Base-by-base conservation (phyloP, 2,888 invertebrate species). In the Pilophorus perplexus region DNA sequence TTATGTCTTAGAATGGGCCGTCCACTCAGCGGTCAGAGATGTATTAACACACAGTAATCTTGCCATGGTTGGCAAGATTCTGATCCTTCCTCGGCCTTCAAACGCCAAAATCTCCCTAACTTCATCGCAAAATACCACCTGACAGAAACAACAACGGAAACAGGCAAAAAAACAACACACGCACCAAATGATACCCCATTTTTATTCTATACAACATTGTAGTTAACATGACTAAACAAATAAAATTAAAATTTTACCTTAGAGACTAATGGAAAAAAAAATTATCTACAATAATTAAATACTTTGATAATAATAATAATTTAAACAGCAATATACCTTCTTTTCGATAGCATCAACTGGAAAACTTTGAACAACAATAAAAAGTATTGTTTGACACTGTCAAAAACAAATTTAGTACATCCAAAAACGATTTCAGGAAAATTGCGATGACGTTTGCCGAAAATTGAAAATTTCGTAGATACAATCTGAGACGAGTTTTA, bases 201-300 rank as follows among this genome's bases (percentile, higher is more conserved):
- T 67, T 66, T 67, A 67, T 66, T 68, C 50, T 68, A 64, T 67
- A 68, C 66, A 66, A 66, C 66, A 64, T 67, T 66, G 60, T 48
- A 62, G 68, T 67, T 67, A 68, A 68, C 68, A 67, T 68, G 68
- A 68, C 68, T 68, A 68, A 68, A 68, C 66, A 66, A 62, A 64
- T 42, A 62, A 66, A 48, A 25, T n/a, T 46, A 48, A 59, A 59
- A 59, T n/a, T 42, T 42, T 22, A 59, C 25, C 48, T 62, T 62
- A 62, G 28, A 42, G 48, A 62, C 62, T 62, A 62, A 46, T 62
- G 48, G 62, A 62, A n/a, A n/a, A n/a, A n/a, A n/a, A 55, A 62
- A 62, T 62, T 62, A 62, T 62, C 62, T 62, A 62, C 62, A 62
- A 62, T 62, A 62, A 62, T 62, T 62, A 62, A 62, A 62, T 62